Base-by-base conservation (phyloP, 1,140 invertebrate species). In the Cataglyphis hispanica region DNA sequence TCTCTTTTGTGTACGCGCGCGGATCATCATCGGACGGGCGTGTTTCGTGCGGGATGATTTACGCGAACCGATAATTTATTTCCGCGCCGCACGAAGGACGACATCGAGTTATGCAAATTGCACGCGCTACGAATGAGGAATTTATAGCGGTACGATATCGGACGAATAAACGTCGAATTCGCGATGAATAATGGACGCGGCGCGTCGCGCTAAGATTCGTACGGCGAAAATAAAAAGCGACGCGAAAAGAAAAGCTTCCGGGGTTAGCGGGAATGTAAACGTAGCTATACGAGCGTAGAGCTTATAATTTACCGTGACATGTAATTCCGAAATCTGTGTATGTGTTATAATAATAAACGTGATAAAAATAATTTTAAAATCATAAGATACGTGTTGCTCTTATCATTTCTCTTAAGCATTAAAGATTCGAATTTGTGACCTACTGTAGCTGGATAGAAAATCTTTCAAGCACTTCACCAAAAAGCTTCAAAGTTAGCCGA, bases 21-120 rank as follows among this genome's bases (percentile, higher is more conserved):
- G 8, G 74, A 25, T 60, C 34, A 25, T 60, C 34, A 34, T 61
- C 74, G 56, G 34, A 61, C 19, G 37, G 19, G 37, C 19, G 34
- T 60, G 78, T 60, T 60, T 83, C 78, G 67, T 81, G 56, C 66
- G 11, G 0, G 31, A 83, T 83, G 67, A 83, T 83, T 83, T 83
- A 83, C 78, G 70, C 53, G 8, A 27, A 13, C 67, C 67, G 69
- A 83, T 83, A 60, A 83, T 83, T 83, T 83, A 83, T 83, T 61
- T 83, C 67, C 78, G 27, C 37, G 53, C 67, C 67, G 67, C 53
- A 83, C 67, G 78, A 83, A 74, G 67, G n/a, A 81, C 66, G 78
- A 74, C 78, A 74, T 74, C 78, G 67, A 83, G 66, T 83, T 83
- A 83, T 83, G 78, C 67, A 83, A 83, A 83, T 83, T 83, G 66